Evolutionary conservation across 2,888 invertebrate genomes (phyloP), one percentile per base, ranked within the genome.

Genomic region (Oeneis ivallda): DNA sequence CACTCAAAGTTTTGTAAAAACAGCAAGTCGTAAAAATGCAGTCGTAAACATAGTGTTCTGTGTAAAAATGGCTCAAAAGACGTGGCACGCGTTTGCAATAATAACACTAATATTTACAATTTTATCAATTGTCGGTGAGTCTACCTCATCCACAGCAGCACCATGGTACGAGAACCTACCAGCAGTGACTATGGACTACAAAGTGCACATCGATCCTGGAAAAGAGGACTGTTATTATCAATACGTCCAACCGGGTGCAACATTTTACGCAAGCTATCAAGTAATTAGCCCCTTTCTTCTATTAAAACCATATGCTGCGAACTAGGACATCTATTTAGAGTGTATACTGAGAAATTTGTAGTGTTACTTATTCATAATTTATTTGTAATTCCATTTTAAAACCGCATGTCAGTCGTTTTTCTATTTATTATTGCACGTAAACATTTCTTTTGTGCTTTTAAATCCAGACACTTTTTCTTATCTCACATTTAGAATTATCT

Each of bases 111-210:
- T 92, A 87, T 90, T 92, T 89, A 89, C 89, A 65, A 78, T 90
- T 86, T 89, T 91, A 87, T 89, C 89, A 85, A 82, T 86, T 47
- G 89, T 85, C 62, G 88, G 89, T 43, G 88, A 92, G 85, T 90
- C 86, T 74, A 79, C 93, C 70, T 86, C 93, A 7, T 79, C 93
- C 71, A 84, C 93, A 13, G 93, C 94, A 45, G 92, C 93, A 75
- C 96, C 96, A 82, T 96, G 96, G 96, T 96, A 96, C 84, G 97
- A 97, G 85, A 95, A 95, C 74, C 87, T 96, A 65, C 98, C 98
- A 11, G 98, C 98, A 10, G 97, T 98, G 41, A 97, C 97, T 1
- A 97, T 98, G 96, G 98, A 98, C 82, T 98, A 98, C 83, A 98
- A 98, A 90, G 96, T 98, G 43, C 96, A 98, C 86, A 95, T 98